phyloP scores from a whole-genome alignment of 2,113 vertebrate species.

The Myiozetetes cayanensis region DNA sequence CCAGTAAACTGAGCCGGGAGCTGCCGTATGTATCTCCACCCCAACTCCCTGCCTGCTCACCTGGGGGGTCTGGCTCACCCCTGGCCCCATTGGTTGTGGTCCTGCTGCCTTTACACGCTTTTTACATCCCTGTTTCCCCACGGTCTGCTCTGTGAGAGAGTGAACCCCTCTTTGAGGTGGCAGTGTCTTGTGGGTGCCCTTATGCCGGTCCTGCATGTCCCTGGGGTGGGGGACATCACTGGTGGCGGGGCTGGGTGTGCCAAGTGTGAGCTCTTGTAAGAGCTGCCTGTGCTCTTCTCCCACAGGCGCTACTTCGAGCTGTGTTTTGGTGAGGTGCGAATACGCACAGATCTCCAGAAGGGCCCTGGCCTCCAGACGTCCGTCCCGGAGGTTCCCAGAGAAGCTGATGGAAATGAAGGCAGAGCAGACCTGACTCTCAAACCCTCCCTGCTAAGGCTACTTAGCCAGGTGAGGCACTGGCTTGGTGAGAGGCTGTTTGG shows the following conservation, averaged over 20 bases:
- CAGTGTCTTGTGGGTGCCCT: background rate
- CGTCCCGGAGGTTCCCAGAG: background rate
- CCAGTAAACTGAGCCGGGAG: constrained; percentile 92
- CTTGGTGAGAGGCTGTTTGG: background rate
- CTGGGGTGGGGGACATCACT: background rate
- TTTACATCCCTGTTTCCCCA: background rate
- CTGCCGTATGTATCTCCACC: constrained; percentile 84
- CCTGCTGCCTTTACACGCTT: background rate
- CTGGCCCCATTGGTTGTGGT: background rate
- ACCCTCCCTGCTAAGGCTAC: constrained; percentile 79
- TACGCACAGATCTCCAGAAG: constrained; percentile 86
- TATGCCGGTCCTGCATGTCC: accelerated
- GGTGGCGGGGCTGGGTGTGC: background rate
- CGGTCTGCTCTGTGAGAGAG: background rate
- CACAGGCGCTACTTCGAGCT: constrained; percentile 88
- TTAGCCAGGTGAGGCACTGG: constrained; percentile 84
- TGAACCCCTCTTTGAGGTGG: background rate
- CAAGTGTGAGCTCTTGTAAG: background rate
- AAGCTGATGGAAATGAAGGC: background rate
- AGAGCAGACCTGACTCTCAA: constrained; percentile 71
- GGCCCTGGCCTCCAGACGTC: constrained; percentile 32
- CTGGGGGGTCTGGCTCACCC: background rate
- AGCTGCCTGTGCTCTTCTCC: background rate
- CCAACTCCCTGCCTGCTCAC: background rate
- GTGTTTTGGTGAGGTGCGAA: constrained; percentile 89